Percentiles rank a stretch among this genome's conserved stretches.
phyloP scores from a whole-genome alignment of 1,140 invertebrate species.

The Mycetomoellerius zeteki region DNA sequence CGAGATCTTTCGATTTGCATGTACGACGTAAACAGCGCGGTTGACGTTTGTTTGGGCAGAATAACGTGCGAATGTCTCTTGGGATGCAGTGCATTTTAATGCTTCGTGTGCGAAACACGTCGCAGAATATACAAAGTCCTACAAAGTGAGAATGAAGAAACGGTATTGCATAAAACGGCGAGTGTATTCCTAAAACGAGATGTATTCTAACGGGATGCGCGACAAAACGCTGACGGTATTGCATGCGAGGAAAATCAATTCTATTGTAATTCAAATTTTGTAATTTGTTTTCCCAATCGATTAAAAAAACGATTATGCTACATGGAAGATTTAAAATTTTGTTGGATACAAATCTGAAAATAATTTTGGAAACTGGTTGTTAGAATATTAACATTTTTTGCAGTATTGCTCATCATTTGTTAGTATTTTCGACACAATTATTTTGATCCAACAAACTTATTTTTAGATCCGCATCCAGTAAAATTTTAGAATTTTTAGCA shows the following conservation, averaged over 20 bases:
- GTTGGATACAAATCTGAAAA: too few relatives aligned
- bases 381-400: too few relatives aligned
- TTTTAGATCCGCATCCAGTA: too few relatives aligned
- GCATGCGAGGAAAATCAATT: background rate
- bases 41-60: conserved; percentile 43
- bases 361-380: too few relatives aligned
- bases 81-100: conserved; percentile 9
- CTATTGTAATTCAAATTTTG: background rate
- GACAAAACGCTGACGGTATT: background rate
- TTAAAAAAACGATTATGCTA: background rate
- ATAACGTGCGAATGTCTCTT: conserved; percentile 49
- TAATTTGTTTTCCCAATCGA: background rate
- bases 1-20: conserved; percentile 62
- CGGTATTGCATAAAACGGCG: background rate
- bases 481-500: too few relatives aligned
- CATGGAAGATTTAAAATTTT: too few relatives aligned
- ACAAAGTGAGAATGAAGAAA: conserved; percentile 12
- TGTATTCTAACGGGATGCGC: background rate
- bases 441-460: too few relatives aligned
- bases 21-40: conserved; percentile 43
- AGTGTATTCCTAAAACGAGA: background rate
- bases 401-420: too few relatives aligned
- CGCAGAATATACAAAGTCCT: background rate
- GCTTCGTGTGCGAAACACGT: background rate
- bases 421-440: too few relatives aligned